Base-by-base conservation (phyloP, 1,140 invertebrate genomes). In the Asbolus verrucosus region DNA sequence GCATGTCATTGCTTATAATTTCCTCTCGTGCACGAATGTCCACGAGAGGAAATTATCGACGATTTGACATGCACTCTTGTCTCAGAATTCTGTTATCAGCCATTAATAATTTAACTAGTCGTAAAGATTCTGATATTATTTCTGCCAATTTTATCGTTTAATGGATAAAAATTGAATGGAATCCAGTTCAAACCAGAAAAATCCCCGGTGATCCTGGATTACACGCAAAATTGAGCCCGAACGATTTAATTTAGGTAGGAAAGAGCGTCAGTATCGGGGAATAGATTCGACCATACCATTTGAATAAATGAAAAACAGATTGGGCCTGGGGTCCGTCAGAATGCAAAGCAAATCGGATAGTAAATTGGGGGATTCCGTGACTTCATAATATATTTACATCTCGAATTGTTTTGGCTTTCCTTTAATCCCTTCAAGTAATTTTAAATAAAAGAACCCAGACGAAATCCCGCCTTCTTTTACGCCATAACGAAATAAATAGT, bases 301-400 rank as follows among this genome's bases (percentile, higher is more conserved):
- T 54, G 46, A 54, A 54, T 54, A 54, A 54, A 54, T 54, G 46
- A 54, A 54, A 54, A 54, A 54, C 46, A 54, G 46, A 54, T 54
- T 54, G 46, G 46, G 19, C 27, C 21, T 2, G 46, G 18, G 24
- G 14, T 14, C 41, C 18, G 14, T 16, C 41, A 16, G 24, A 54
- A 54, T 54, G n/a, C 46, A 27, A 54, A 27, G 46, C 46, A 54
- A 54, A 54, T 54, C 46, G 24, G 46, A 54, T 54, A 54, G 46
- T 54, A 54, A 54, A 54, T 54, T 54, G 46, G 46, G 19, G 46
- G 46, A 54, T 54, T 54, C 21, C 16, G 19, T 30, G 2, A 54
- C 46, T 54, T 54, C 27, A 54, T 54, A 54, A 27, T 30, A 27
- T 54, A 54, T 54, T 54, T 54, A 54, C 46, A 54, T 27, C 27